Evolutionary conservation across 2,113 vertebrate genomes (phyloP), one percentile per base, ranked within the genome.

Genomic region (Alethe diademata): DNA sequence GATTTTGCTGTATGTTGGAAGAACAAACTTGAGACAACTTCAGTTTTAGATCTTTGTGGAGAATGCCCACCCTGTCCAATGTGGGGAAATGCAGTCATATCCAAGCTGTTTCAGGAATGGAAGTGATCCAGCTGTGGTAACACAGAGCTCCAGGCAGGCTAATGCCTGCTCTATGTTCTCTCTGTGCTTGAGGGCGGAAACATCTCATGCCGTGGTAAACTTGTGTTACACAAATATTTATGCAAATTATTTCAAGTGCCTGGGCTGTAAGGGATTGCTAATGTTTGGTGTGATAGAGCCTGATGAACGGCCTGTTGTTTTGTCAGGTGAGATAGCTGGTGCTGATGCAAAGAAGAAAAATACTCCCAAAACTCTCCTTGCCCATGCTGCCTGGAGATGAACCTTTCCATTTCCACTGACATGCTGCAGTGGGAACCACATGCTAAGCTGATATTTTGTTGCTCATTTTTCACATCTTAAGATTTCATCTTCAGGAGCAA

Each of bases 161-260:
- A 78, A 78, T 74, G 36, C 51, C 51, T 56, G 10, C 75, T 90
- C 8, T 60, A 11, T 12, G 35, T 73, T 72, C 60, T 73, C 62
- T 79, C 14, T 66, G 33, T 56, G 48, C 51, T 86, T 60, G 40
- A 88, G 64, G 51, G 20, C 75, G 47, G 82, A 72, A 93, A 86
- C 79, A 85, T 60, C 28, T 79, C 56, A 80, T 38, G 56, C 28
- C 0, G 0, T 78, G 43, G 40, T 78, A 81, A 94, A 74, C 28
- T 8, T 89, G 43, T 0, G 0, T 88, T 86, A 78, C 75, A 78
- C 60, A 88, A 88, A 74, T 83, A 93, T 90, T 93, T 88, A 88
- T 93, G 90, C 56, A 86, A 93, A 88, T 38, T 79, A 25, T 75
- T 94, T 93, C 67, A 73, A 67, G 75, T 74, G 19, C 29, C 90